Percentiles rank a stretch among this genome's conserved stretches.
These are phyloP conservation scores for Chrysaora quinquecirrha DNA, from an alignment of 30 jellyfish, hydroid and myxozoan species.

Conservation along the genomic window DNA sequence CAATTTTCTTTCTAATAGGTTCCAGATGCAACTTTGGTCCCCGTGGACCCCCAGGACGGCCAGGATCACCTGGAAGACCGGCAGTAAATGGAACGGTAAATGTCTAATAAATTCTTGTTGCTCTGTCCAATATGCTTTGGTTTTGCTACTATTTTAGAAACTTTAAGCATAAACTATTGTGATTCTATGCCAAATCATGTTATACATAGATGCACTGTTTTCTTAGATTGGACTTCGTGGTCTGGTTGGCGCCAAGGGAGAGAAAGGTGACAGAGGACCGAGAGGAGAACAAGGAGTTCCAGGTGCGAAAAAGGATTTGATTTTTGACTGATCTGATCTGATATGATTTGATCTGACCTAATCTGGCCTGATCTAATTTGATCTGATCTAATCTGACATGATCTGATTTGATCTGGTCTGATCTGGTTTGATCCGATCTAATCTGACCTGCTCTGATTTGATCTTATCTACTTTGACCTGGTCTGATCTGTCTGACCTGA, in stretches of 20 bases:
- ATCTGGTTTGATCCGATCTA: too few species aligned
- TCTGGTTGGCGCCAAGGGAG: slow-evolving; percentile 64
- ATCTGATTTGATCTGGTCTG: neutral
- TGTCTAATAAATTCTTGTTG: neutral
- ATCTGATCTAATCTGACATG: neutral
- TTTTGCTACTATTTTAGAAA: too few species aligned
- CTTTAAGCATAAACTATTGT: too few species aligned
- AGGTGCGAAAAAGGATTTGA: slow-evolving; percentile 12
- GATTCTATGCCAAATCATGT: neutral
- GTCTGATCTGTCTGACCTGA: neutral
- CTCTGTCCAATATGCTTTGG: too few species aligned
- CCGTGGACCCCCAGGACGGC: slow-evolving; percentile 61
- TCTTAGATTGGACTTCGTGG: slow-evolving; percentile 47
- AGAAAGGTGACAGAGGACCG: slow-evolving; percentile 58
- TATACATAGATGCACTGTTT: neutral
- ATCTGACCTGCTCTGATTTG: too few species aligned
- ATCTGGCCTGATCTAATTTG: neutral
- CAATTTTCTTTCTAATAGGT: too few species aligned
- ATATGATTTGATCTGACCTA: too few species aligned
- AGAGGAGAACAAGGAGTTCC: slow-evolving; percentile 59
- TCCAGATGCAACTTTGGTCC: slow-evolving; percentile 56
- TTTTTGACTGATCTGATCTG: too few species aligned
- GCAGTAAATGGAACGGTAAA: slow-evolving; percentile 60
- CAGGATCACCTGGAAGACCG: slow-evolving; percentile 72
- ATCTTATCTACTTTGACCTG: neutral